A percentile compares a stretch with the other conserved stretches of the same genome.
phyloP scores from a whole-genome alignment of 2,797 vertebrate species.

The Gadopsis marmoratus region DNA sequence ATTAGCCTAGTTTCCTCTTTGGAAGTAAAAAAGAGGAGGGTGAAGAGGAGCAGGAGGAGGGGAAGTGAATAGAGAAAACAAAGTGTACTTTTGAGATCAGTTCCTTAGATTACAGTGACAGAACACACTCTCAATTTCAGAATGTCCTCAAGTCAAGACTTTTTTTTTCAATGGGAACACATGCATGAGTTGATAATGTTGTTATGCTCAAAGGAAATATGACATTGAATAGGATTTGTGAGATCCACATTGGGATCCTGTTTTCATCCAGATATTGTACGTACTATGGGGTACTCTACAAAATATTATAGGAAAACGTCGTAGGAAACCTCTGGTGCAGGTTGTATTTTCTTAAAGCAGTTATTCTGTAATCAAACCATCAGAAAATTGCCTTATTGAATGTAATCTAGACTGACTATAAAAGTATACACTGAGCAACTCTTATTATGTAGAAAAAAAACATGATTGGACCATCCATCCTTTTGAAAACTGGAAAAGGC shows the following conservation, averaged over 20 bases:
- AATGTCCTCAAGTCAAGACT: neutral
- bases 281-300: neutral
- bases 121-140: neutral
- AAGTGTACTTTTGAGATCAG: conserved; percentile 6
- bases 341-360: neutral
- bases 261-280: neutral
- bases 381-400: no score
- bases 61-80: neutral
- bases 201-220: neutral
- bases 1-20: conserved; percentile 34
- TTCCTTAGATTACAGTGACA: neutral
- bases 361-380: neutral
- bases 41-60: neutral
- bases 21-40: neutral
- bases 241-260: neutral
- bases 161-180: neutral
- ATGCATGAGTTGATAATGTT: no score
- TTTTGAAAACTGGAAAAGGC: no score
- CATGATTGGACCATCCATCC: no score
- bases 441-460: no score
- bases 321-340: neutral
- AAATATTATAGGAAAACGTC: neutral
- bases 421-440: no score
- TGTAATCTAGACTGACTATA: no score
- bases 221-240: neutral